phyloP scores from a whole-genome alignment of 2,797 vertebrate genomes.

The Anguilla obscura region DNA sequence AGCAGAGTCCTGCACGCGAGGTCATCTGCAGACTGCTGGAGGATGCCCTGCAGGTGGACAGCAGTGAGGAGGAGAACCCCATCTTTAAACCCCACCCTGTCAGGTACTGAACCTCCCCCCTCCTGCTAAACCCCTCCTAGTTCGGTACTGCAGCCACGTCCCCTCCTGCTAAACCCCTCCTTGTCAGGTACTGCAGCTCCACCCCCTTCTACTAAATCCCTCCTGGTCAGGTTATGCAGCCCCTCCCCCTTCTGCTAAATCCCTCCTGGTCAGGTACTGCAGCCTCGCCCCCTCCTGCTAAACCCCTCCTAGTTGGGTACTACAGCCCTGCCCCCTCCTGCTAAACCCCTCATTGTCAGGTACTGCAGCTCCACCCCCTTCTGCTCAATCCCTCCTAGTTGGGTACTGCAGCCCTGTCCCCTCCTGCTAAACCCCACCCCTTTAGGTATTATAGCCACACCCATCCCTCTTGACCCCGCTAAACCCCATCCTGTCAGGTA shows the following conservation, averaged over 20 bases:
- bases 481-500: not conserved
- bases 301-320: not conserved
- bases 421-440: not conserved
- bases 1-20: slow-evolving; percentile 76
- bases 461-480: not conserved
- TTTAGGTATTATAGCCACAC: not conserved
- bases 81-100: slow-evolving; percentile 87
- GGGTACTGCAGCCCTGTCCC: slow-evolving; percentile 70
- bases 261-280: not conserved
- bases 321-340: not conserved
- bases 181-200: no score
- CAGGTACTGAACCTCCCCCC: slow-evolving; percentile 74
- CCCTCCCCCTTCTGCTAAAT: not conserved
- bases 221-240: no score
- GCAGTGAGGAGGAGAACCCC: slow-evolving; percentile 78
- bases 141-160: not conserved
- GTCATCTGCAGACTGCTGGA: slow-evolving; percentile 89
- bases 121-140: not conserved
- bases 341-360: not conserved
- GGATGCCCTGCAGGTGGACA: slow-evolving; percentile 89
- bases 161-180: not conserved
- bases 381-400: slow-evolving; percentile 78
- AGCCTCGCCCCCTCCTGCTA: not conserved
- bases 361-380: not conserved
- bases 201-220: not conserved